Percentiles rank a stretch among this genome's conserved stretches.
These are phyloP conservation scores for Pelecanus crispus DNA, from an alignment of 2,113 vertebrate genomes.

Conservation along the genomic window DNA sequence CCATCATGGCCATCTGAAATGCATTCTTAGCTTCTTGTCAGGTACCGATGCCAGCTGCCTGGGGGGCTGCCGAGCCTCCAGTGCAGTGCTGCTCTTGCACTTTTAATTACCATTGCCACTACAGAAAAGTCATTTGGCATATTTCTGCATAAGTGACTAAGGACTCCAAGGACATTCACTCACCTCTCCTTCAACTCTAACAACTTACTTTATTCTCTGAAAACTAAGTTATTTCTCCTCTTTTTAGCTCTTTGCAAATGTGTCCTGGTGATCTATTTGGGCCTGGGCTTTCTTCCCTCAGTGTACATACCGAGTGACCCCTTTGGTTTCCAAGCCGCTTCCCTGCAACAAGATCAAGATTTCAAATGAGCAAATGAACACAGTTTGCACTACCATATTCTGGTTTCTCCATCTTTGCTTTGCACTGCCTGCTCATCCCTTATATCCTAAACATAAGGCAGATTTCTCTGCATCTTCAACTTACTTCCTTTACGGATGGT, in stretches of 20 bases:
- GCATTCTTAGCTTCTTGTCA: not conserved
- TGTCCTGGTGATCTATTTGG: not conserved
- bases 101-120: not conserved
- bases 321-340: not conserved
- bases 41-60: not conserved
- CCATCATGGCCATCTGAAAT: not conserved
- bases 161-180: not conserved
- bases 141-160: not conserved
- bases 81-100: not conserved
- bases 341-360: not conserved
- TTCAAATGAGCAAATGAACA: not conserved
- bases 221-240: not conserved
- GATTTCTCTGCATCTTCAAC: not conserved
- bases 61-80: not conserved
- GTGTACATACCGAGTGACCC: not conserved
- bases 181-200: not conserved
- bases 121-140: not conserved
- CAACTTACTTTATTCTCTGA: not conserved
- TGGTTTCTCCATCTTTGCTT: not conserved
- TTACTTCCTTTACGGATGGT: slow-evolving; percentile 18
- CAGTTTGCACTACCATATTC: not conserved
- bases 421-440: not conserved
- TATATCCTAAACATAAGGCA: slow-evolving; percentile 18
- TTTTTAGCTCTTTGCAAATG: not conserved
- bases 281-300: not conserved